phyloP scores from a whole-genome alignment of 2,113 vertebrate species.

The Alouatta palliata region DNA sequence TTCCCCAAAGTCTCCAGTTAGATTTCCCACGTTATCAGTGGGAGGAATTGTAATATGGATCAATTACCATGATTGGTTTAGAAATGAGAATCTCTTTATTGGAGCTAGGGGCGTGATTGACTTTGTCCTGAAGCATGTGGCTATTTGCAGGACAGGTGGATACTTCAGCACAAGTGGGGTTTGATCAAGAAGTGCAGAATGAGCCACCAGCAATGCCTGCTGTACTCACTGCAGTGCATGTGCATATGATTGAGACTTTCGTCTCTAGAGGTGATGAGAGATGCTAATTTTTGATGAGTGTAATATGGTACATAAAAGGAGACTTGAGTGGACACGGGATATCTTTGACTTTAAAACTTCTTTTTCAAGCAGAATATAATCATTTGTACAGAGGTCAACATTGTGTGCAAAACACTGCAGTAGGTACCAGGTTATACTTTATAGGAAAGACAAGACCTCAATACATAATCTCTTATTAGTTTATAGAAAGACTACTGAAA shows the following conservation, averaged over 20 bases:
- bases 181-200: neutral
- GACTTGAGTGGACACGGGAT: neutral
- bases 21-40: neutral
- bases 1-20: neutral
- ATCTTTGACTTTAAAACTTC: neutral
- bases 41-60: neutral
- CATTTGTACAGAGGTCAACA: neutral
- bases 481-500: neutral
- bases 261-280: neutral
- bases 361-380: neutral
- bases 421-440: neutral
- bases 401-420: rapidly evolving
- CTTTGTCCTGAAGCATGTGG: neutral
- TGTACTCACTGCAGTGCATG: rapidly evolving
- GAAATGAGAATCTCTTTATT: neutral
- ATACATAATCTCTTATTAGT: neutral
- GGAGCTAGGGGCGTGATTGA: neutral
- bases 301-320: neutral
- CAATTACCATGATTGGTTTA: neutral
- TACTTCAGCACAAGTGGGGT: neutral
- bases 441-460: neutral
- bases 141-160: neutral
- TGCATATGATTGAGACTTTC: neutral
- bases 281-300: neutral
- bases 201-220: neutral